Evolutionary conservation across 2,888 invertebrate species (phyloP), one percentile per base, ranked within the genome.

Genomic region (Caenorhabditis sp.): DNA sequence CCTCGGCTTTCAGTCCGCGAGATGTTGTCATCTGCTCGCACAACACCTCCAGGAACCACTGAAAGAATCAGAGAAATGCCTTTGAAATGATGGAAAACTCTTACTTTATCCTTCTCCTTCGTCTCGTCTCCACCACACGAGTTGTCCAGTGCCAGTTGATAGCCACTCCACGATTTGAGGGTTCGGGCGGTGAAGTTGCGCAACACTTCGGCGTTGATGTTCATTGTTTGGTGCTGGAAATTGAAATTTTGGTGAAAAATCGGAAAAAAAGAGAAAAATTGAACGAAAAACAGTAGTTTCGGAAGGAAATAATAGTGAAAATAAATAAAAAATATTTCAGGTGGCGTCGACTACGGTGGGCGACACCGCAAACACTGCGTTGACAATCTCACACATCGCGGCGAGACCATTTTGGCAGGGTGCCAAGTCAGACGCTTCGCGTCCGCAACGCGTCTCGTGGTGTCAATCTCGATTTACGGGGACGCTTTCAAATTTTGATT

Each of bases 41-140:
- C 16, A 88, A 75, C 7, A 88, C 87, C n/a, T 86, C 85, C 16
- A 76, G 70, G 28, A 90, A 75, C 89, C 90, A 88, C 85, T 89
- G 51, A 83, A 89, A 80, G 35, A 6, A n/a, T n/a, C n/a, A n/a
- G n/a, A 7, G 38, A 31, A 7, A 38, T 38, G 6, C 12, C 12
- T 44, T 26, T 6, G 10, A 38, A 38, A 38, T 38, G 2, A 12
- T 10, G 10, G 10, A 73, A 51, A 74, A 76, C 75, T 72, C 49
- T 61, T 38, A 85, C 87, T 56, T 82, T 77, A 59, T 89, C 82
- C 74, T 87, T 87, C 63, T 86, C 86, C n/a, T 28, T 49, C 1
- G 90, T 90, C 35, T 89, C 87, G 31, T 85, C 80, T 3, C 89
- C 90, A 14, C 87, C 90, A 49, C 87, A 76, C 19, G 86, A 64